These are phyloP conservation scores for Enteromius radiatus DNA, from an alignment of 2,797 vertebrate species.

Conservation along the genomic window DNA sequence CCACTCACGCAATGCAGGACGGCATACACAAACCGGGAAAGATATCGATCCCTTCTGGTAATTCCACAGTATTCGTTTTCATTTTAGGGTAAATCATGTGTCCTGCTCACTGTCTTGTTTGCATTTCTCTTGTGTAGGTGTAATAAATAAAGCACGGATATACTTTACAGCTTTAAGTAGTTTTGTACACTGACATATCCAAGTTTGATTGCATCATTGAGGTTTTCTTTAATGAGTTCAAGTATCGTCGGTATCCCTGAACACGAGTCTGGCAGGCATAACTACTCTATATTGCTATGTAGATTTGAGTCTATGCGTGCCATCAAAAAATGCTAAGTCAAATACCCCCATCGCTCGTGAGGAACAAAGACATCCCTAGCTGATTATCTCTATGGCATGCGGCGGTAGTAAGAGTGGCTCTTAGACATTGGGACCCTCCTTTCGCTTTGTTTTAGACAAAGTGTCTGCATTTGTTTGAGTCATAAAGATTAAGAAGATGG, in stretches of 20 bases:
- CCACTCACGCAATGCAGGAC: constrained; percentile 65
- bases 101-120: background rate
- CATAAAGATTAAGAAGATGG: constrained; percentile 50
- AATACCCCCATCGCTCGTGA: constrained; percentile 78
- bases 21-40: constrained; percentile 51
- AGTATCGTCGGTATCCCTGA: background rate
- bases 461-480: constrained; percentile 55
- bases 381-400: constrained; percentile 79
- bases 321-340: constrained; percentile 76
- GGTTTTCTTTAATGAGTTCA: background rate
- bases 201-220: background rate
- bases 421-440: constrained; percentile 43
- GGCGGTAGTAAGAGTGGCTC: constrained; percentile 62
- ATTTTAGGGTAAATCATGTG: constrained; percentile 25
- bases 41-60: constrained; percentile 18
- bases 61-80: constrained; percentile 4
- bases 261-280: background rate
- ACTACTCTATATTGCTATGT: constrained; percentile 29
- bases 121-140: background rate
- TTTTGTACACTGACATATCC: background rate
- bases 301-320: constrained; percentile 61
- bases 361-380: constrained; percentile 75
- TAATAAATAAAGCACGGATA: background rate
- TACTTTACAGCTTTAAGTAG: background rate
- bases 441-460: constrained; percentile 61